Base-by-base conservation (phyloP, 2,797 vertebrate genomes). In the Trachops cirrhosus region DNA sequence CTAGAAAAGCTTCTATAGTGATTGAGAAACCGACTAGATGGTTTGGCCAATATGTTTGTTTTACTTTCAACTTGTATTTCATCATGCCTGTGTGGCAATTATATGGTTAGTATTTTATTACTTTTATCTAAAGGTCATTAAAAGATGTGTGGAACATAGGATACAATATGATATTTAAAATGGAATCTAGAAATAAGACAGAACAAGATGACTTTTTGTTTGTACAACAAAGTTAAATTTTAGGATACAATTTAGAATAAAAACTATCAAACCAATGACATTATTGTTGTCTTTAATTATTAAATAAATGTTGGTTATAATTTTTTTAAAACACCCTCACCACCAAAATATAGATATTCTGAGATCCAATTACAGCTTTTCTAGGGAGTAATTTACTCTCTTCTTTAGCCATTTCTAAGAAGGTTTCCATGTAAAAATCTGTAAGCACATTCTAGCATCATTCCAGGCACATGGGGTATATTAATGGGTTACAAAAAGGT, bases 201-300 rank as follows among this genome's bases (percentile, higher is more conserved):
- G 62, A 86, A 84, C 29, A 80, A 88, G 52, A 54, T 48, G 21
- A 71, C 26, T 92, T 82, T 73, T n/a, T 89, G 14, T 79, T 62
- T 96, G 41, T 86, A 74, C 4, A 92, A 83, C 29, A 34, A 91
- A 67, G 14, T 89, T 86, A 71, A 32, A 74, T 70, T 94, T 95
- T 92, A 67, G n/a, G 34, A 62, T 83, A 48, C 0, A 95, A 74
- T 62, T 89, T 77, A 59, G 39, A 89, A 77, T 74, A 73, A 84
- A 95, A 92, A 68, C 84, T 11, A 68, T 74, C 48, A 95, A 75
- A 71, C 29, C 34, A 86, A 67, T 90, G 22, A 44, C 44, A 90
- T 92, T 83, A 39, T 83, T 39, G 7, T 86, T 86, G 77, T 7
- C n/a, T 83, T 14, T 79, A 78, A 90, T 78, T 94, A 86, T 67